Conservation (phyloP, 1,140 invertebrate species). For the Mylabris phalerata region DNA sequence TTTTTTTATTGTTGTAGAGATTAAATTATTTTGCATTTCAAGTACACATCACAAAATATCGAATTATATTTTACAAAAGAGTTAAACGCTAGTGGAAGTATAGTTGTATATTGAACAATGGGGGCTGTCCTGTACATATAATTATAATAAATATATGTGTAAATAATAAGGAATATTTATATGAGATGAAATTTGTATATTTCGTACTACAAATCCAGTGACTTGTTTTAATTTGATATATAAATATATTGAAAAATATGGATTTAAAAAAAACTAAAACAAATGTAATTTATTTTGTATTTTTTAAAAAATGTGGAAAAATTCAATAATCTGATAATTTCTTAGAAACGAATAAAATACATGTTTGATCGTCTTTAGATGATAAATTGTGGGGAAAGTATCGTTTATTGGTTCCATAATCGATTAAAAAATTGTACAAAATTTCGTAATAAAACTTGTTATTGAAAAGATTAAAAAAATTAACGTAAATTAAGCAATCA, state of each 20-base stretch:
- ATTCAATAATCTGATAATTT: slow-evolving; percentile 8
- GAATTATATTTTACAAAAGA: slow-evolving; percentile 21
- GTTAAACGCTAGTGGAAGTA: neutral
- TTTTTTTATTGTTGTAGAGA: neutral
- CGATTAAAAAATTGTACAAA: slow-evolving; percentile 29
- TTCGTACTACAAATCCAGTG: slow-evolving; percentile 24
- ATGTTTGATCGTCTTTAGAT: neutral
- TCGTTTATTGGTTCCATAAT: slow-evolving; percentile 22
- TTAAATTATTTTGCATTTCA: neutral
- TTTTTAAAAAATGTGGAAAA: slow-evolving; percentile 23
- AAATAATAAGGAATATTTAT: slow-evolving; percentile 21
- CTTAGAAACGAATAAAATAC: slow-evolving; percentile 9
- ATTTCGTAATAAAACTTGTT: slow-evolving; percentile 34
- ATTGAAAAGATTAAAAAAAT: slow-evolving; percentile 20
- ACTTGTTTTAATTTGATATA: neutral
- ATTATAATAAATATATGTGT: slow-evolving; percentile 18
- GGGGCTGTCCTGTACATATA: slow-evolving; percentile 16
- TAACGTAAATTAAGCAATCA: slow-evolving; percentile 27
- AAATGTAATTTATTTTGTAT: slow-evolving; percentile 19
- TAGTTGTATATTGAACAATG: neutral
- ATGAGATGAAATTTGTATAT: slow-evolving; percentile 25
- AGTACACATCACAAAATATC: slow-evolving; percentile 17
- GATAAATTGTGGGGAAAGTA: neutral
- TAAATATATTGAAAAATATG: slow-evolving; percentile 15
- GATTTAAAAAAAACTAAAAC: slow-evolving; percentile 19